Percentiles rank a stretch among this genome's conserved stretches.
phyloP scores from a whole-genome alignment of 2,113 vertebrate genomes.

The Tychaedon coryphoeus region DNA sequence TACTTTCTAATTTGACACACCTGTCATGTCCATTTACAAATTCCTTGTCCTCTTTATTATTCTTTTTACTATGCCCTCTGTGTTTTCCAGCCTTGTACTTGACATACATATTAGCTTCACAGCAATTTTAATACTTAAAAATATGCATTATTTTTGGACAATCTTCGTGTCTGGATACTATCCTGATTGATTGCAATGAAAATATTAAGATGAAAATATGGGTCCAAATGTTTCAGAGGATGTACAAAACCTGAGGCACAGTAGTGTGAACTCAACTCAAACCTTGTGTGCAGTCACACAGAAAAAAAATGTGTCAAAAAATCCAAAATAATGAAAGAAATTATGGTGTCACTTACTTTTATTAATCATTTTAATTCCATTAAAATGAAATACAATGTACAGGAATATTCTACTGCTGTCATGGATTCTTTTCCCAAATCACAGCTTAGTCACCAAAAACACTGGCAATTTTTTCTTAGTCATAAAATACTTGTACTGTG shows the following conservation, averaged over 20 bases:
- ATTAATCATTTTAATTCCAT: background rate
- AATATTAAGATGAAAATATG: background rate
- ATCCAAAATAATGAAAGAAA: background rate
- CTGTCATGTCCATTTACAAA: background rate
- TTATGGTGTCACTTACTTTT: background rate
- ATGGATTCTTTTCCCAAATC: background rate
- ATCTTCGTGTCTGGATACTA: background rate
- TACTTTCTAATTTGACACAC: background rate
- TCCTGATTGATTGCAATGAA: background rate
- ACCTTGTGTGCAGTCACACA: background rate
- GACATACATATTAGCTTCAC: background rate
- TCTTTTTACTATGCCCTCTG: background rate
- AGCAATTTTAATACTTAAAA: background rate
- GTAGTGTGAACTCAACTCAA: background rate
- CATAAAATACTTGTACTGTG: background rate
- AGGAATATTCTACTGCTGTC: background rate
- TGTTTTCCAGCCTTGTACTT: background rate
- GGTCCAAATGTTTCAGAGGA: background rate
- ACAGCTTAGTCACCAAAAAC: background rate
- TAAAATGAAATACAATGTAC: background rate
- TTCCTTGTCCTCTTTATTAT: background rate
- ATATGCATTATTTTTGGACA: background rate
- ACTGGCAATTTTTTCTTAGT: background rate
- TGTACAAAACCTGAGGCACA: background rate
- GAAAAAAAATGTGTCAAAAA: background rate